Percentiles rank a stretch among this genome's conserved stretches.
Evolutionary conservation across 2,797 vertebrate species (phyloP).

Genomic region (Gouania willdenowi): DNA sequence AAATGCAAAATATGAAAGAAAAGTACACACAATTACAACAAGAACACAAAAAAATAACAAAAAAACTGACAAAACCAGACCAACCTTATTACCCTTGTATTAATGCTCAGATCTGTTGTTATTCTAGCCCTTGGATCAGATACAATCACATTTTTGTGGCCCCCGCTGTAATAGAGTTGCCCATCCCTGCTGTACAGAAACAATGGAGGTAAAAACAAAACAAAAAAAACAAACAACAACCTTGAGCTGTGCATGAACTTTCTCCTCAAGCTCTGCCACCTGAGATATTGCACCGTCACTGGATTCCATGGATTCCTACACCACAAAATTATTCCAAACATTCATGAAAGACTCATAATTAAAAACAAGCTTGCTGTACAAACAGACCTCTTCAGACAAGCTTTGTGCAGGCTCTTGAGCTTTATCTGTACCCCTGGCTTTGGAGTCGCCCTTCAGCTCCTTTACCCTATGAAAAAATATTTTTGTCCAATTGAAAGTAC

Average conservation of each 20-base stretch:
- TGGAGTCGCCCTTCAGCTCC: slow-evolving; percentile 80
- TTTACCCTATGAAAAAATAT: slow-evolving; percentile 81
- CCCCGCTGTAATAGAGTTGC: too few relatives aligned
- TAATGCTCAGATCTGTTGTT: too few relatives aligned
- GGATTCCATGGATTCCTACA: slow-evolving; percentile 63
- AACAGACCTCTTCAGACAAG: slow-evolving; percentile 63
- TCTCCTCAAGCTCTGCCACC: slow-evolving; percentile 82
- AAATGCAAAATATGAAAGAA: too few relatives aligned
- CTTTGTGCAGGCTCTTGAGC: slow-evolving; percentile 63
- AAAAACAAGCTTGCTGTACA: background rate
- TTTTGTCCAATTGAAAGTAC: background rate
- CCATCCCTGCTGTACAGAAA: too few relatives aligned
- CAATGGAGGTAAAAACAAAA: too few relatives aligned
- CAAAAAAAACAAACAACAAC: slow-evolving; percentile 40
- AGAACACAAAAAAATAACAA: too few relatives aligned
- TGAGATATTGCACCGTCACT: slow-evolving; percentile 79
- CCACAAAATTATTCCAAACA: background rate
- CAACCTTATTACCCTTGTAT: too few relatives aligned
- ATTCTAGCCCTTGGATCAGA: too few relatives aligned
- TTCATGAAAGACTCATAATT: background rate
- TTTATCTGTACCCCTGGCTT: slow-evolving; percentile 41
- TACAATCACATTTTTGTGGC: too few relatives aligned
- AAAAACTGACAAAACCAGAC: too few relatives aligned
- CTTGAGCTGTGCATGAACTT: slow-evolving; percentile 76
- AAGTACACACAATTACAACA: too few relatives aligned